These are phyloP conservation scores for Eurypyga helias DNA, from an alignment of 2,113 vertebrate species.

Conservation along the genomic window DNA sequence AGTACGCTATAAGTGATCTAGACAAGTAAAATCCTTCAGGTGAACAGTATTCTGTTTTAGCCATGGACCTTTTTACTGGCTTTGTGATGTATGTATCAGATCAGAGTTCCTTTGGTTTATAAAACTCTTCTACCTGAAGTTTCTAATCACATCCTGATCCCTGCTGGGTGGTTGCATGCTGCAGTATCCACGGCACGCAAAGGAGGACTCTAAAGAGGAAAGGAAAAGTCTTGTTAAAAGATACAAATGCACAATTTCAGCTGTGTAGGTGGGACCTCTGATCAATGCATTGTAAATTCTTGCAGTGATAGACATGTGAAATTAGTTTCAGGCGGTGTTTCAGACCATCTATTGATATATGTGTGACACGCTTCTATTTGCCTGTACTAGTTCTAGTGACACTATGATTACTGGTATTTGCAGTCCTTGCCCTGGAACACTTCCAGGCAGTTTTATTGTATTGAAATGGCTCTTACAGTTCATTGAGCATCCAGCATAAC, in stretches of 20 bases:
- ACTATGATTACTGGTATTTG: slow-evolving; percentile 71
- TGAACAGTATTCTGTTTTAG: slow-evolving; percentile 35
- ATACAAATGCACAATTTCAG: neutral
- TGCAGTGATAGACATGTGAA: neutral
- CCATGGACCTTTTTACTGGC: neutral
- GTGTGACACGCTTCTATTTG: slow-evolving; percentile 5
- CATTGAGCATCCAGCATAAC: slow-evolving; percentile 82
- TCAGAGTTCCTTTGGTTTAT: neutral
- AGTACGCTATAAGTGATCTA: neutral
- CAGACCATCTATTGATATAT: slow-evolving; percentile 40
- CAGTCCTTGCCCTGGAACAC: slow-evolving; percentile 71
- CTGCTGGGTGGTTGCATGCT: neutral
- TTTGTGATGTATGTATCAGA: slow-evolving; percentile 10
- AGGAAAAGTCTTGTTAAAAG: neutral
- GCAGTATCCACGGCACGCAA: neutral
- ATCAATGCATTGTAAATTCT: neutral
- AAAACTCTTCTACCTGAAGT: slow-evolving; percentile 31
- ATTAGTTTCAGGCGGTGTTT: slow-evolving; percentile 43
- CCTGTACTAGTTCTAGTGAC: slow-evolving; percentile 56
- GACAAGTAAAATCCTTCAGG: slow-evolving; percentile 8
- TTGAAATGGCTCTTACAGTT: slow-evolving; percentile 85
- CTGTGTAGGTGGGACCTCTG: slow-evolving; percentile 16
- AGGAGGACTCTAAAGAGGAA: neutral
- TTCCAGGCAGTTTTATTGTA: slow-evolving; percentile 82
- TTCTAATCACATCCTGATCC: slow-evolving; percentile 40